Base-by-base conservation (phyloP, 2,113 vertebrate species). In the Gallinago undulata region DNA sequence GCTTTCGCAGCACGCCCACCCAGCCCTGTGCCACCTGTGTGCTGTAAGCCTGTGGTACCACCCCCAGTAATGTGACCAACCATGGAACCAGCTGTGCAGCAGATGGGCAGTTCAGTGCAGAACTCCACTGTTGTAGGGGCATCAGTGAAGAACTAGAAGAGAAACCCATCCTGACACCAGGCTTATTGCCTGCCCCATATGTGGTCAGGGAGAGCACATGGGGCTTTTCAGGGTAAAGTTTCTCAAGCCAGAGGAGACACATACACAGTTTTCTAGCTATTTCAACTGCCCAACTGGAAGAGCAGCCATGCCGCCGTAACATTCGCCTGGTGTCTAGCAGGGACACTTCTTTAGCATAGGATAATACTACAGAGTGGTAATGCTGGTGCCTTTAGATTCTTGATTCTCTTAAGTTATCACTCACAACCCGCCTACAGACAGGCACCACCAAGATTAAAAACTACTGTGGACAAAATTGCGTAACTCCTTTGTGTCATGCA, bases 11-110 rank as follows among this genome's bases (percentile, higher is more conserved):
- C 27, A 51, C 35, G 31, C 28, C 27, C 6, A 1, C 31, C 39
- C 41, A 79, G 28, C 21, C 25, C 45, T 30, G 4, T 43, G 39
- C 27, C 51, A 22, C 13, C 6, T 1, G 0, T 8, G 10, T 84
- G 17, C 48, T 4, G 0, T 43, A n/a, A 53, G 35, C 25, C 22
- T 2, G 1, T 60, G 25, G 19, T 59, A 10, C 4, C 8, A 13
- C 2, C 7, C 9, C 19, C 18, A 68, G 48, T 6, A 50, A 7
- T 1, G 0, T 33, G 43, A 59, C 18, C 55, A 48, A 30, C 10
- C 9, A 2, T 1, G 1, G 25, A 55, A 48, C 59, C 21, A n/a
- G 28, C 10, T 22, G 25, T 39, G 22, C 66, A 24, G 27, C 28
- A 57, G 18, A 17, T 2, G 2, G 19, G 10, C 12, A 31, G 23